A percentile compares a stretch with the other conserved stretches of the same genome.
Conservation (phyloP, 2,113 vertebrate species). For the Arothron firmamentum region DNA sequence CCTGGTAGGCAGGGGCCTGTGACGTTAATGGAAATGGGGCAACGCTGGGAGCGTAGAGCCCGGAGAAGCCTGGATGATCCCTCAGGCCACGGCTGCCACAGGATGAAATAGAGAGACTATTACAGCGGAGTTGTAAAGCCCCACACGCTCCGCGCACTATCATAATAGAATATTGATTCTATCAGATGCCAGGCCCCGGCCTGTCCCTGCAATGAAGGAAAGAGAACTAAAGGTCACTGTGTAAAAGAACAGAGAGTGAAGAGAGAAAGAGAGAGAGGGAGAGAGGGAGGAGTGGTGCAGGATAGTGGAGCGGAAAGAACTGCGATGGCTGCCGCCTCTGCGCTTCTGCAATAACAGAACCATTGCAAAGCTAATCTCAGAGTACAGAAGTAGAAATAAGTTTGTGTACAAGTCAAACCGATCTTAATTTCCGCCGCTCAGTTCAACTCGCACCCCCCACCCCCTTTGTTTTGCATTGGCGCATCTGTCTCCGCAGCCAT, state of each 20-base stretch:
- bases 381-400: slow-evolving; percentile 12
- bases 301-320: slow-evolving; percentile 32
- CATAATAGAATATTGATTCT: slow-evolving; percentile 98
- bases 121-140: slow-evolving; percentile 81
- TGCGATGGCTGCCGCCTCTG: slow-evolving; percentile 1
- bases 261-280: slow-evolving; percentile 45
- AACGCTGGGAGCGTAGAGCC: slow-evolving; percentile 71
- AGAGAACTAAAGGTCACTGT: slow-evolving; percentile 86
- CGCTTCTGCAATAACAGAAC: slow-evolving; percentile 29
- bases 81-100: slow-evolving; percentile 72
- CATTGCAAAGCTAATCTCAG: slow-evolving; percentile 1
- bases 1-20: slow-evolving; percentile 62
- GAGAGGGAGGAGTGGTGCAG: slow-evolving; percentile 32
- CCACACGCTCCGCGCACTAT: slow-evolving; percentile 79
- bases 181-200: slow-evolving; percentile 79
- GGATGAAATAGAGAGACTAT: slow-evolving; percentile 82
- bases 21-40: slow-evolving; percentile 73
- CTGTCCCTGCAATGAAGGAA: slow-evolving; percentile 79
- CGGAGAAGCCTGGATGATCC: slow-evolving; percentile 69
- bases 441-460: slow-evolving; percentile 16
- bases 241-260: slow-evolving; percentile 74
- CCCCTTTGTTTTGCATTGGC: slow-evolving; percentile 51
- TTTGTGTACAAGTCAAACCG: slow-evolving; percentile 32
- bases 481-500: slow-evolving; percentile 76
- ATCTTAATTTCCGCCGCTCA: slow-evolving; percentile 39